Conservation (phyloP, 30 jellyfish, hydroid and myxozoan species). For the Chrysaora quinquecirrha region DNA sequence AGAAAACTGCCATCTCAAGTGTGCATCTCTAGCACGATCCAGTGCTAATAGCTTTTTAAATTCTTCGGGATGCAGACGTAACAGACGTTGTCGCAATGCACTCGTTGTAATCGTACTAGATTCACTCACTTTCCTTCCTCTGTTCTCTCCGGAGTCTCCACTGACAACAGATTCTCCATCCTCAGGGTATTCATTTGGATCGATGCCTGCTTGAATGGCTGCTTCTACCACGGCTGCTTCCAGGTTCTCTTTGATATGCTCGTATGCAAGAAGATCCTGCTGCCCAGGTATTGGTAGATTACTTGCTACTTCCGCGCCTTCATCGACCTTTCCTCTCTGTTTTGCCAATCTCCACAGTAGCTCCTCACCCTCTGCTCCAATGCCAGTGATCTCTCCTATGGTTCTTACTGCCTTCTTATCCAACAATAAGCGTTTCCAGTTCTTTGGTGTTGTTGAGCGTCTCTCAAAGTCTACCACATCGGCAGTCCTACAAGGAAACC, state of each 20-base stretch:
- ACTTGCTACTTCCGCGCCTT: conserved; percentile 2
- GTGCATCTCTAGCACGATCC: conserved; percentile 96
- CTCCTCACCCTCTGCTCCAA: conserved; percentile 98
- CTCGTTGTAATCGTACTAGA: conserved; percentile 53
- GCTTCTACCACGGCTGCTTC: conserved; percentile 80
- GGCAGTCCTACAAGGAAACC: conserved; percentile 89
- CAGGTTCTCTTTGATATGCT: conserved; percentile 65
- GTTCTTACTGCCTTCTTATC: conserved; percentile 86
- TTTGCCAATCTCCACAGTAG: conserved; percentile 89
- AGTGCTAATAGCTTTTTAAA: conserved; percentile 89
- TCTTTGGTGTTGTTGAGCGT: conserved; percentile 96
- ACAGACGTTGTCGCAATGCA: conserved; percentile 70
- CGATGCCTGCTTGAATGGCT: conserved; percentile 53
- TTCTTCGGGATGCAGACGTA: conserved; percentile 94
- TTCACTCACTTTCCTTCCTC: neutral
- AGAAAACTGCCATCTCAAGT: conserved; percentile 97
- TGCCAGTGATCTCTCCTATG: conserved; percentile 89
- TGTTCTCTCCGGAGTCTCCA: neutral
- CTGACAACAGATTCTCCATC: conserved; percentile 42
- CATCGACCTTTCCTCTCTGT: conserved; percentile 85
- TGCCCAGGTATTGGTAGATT: conserved; percentile 61
- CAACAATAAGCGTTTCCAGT: conserved; percentile 86
- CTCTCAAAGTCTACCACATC: conserved; percentile 90
- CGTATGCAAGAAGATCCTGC: conserved; percentile 85
- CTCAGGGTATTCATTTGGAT: conserved; percentile 35